Percentiles rank a stretch among this genome's conserved stretches.
Conservation (phyloP, 1,140 invertebrate species). For the Copidosoma floridanum region DNA sequence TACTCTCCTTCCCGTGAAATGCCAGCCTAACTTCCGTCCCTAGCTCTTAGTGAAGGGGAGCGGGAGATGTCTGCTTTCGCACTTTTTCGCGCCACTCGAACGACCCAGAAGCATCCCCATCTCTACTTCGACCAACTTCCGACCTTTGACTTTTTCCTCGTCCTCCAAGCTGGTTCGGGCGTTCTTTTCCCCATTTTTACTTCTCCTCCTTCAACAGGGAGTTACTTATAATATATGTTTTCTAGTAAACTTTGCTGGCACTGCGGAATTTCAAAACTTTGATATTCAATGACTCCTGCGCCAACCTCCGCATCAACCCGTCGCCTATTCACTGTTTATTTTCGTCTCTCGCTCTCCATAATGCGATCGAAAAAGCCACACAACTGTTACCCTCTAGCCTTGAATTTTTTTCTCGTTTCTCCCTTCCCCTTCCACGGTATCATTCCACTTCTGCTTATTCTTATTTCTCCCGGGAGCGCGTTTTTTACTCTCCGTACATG, state of each 20-base stretch:
- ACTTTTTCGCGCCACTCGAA: neutral
- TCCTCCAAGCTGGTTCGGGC: neutral
- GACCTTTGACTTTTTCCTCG: constrained; percentile 12
- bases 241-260: constrained; percentile 45
- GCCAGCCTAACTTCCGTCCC: constrained; percentile 16
- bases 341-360: constrained; percentile 15
- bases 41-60: too few species aligned
- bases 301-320: constrained; percentile 28
- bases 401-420: neutral
- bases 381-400: constrained; percentile 11
- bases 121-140: constrained; percentile 8
- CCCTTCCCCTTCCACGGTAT: neutral
- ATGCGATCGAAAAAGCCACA: constrained; percentile 31
- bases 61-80: too few species aligned
- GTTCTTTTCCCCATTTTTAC: constrained; percentile 10
- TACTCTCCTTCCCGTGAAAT: neutral
- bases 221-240: constrained; percentile 50
- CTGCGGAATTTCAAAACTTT: constrained; percentile 47
- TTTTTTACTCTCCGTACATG: too few species aligned
- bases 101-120: neutral
- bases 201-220: constrained; percentile 10
- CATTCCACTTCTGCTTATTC: neutral
- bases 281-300: constrained; percentile 45
- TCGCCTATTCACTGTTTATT: constrained; percentile 34
- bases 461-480: neutral